A percentile compares a stretch with the other conserved stretches of the same genome.
phyloP scores from a whole-genome alignment of 2,888 invertebrate species.

The Drosophila mimetica region DNA sequence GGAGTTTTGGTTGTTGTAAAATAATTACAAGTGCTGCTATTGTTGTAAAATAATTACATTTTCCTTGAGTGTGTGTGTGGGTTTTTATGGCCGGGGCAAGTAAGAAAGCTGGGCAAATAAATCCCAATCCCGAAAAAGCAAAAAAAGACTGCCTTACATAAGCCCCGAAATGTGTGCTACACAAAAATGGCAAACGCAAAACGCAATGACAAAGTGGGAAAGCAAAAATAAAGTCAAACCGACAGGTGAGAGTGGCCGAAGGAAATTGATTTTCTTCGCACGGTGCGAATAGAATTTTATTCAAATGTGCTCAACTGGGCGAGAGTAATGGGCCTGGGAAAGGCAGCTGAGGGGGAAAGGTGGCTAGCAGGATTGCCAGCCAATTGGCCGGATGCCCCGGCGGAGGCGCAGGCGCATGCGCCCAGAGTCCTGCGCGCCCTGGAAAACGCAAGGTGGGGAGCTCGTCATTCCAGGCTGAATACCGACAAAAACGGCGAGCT shows the following conservation, averaged over 20 bases:
- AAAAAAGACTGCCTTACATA: conserved; percentile 51
- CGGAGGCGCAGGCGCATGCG: conserved; percentile 63
- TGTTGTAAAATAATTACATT: conserved; percentile 34
- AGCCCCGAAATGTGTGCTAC: conserved; percentile 68
- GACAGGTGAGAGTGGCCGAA: conserved; percentile 59
- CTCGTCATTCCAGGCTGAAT: conserved; percentile 49
- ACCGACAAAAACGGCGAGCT: conserved; percentile 56
- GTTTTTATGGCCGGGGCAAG: not conserved
- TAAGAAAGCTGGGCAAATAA: conserved; percentile 3
- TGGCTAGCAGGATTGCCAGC: conserved; percentile 37
- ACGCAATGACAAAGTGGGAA: conserved; percentile 15
- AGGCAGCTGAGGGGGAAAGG: not conserved
- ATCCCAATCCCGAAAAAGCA: conserved; percentile 1
- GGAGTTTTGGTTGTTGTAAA: conserved; percentile 15
- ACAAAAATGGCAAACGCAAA: conserved; percentile 13
- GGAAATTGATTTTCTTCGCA: conserved; percentile 72
- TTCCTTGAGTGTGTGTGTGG: not conserved
- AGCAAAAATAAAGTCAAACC: conserved; percentile 33
- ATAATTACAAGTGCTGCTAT: conserved; percentile 20
- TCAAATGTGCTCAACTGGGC: conserved; percentile 75
- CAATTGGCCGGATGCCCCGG: conserved; percentile 64
- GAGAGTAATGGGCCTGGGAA: conserved; percentile 77
- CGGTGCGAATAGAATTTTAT: conserved; percentile 68
- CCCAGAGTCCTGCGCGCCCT: conserved; percentile 62
- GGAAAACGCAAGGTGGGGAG: conserved; percentile 52